Percentiles rank a stretch among this genome's conserved stretches.
Evolutionary conservation across 2,797 vertebrate genomes (phyloP).

Genomic region (Phoeniculus purpureus): DNA sequence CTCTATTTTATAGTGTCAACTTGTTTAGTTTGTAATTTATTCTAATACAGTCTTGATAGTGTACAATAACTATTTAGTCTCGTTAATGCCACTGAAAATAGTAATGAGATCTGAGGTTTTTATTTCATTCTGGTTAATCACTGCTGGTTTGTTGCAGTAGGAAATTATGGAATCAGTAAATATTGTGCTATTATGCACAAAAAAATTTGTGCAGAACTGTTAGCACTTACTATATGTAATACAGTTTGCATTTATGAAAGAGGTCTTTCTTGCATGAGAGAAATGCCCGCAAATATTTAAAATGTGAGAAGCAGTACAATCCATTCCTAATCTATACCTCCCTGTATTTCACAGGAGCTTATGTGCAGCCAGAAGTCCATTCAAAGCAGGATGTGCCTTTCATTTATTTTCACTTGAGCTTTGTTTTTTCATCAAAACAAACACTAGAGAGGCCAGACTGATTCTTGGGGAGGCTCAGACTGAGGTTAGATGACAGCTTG

Average conservation of each 20-base stretch:
- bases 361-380: neutral
- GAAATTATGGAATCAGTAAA: slow-evolving; percentile 10
- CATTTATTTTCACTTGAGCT: neutral
- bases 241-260: neutral
- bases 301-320: neutral
- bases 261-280: neutral
- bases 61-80: slow-evolving; percentile 58
- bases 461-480: neutral
- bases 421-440: slow-evolving; percentile 10
- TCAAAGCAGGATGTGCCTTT: neutral
- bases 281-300: neutral
- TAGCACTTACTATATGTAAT: neutral
- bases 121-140: slow-evolving; percentile 43
- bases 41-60: slow-evolving; percentile 59
- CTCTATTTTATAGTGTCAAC: slow-evolving; percentile 62
- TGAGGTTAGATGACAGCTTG: neutral
- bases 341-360: neutral
- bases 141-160: slow-evolving; percentile 1
- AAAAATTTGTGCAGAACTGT: neutral
- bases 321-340: neutral
- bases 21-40: slow-evolving; percentile 68
- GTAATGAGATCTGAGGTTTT: slow-evolving; percentile 47
- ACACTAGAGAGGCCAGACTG: neutral
- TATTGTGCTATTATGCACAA: neutral
- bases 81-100: slow-evolving; percentile 50